Evolutionary conservation across 2,888 invertebrate species (phyloP).

Genomic region (Caradrina kadenii): DNA sequence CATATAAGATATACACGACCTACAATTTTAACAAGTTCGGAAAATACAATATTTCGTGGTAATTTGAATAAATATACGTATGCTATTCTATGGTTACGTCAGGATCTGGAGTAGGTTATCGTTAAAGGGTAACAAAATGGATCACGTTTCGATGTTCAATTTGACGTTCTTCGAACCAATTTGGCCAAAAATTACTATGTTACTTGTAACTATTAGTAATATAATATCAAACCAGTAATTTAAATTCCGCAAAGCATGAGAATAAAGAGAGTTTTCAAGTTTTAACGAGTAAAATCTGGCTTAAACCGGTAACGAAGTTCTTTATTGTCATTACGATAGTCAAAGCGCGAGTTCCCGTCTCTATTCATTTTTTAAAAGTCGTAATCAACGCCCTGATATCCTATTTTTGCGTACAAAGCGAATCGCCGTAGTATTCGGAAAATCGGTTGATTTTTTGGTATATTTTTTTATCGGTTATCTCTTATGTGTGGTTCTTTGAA

Average conservation of each 20-base stretch:
- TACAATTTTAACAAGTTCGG: too few relatives aligned
- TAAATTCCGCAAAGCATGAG: slow-evolving; percentile 4
- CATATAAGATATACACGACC: too few relatives aligned
- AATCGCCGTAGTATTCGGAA: slow-evolving; percentile 5
- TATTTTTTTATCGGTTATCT: not conserved
- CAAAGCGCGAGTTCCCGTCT: slow-evolving; percentile 41
- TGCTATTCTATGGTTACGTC: not conserved
- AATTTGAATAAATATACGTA: not conserved
- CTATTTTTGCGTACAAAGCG: slow-evolving; percentile 48
- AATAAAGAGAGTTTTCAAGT: slow-evolving; percentile 39
- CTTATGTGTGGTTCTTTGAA: not conserved
- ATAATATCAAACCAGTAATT: slow-evolving; percentile 39
- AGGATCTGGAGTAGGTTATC: not conserved
- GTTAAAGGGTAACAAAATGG: slow-evolving; percentile 2
- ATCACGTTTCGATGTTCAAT: not conserved
- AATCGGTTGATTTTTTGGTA: slow-evolving; percentile 16
- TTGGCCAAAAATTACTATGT: not conserved
- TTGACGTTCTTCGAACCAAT: slow-evolving; percentile 5
- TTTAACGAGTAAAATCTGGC: slow-evolving; percentile 59
- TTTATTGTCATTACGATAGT: slow-evolving; percentile 40
- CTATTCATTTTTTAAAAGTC: slow-evolving; percentile 29
- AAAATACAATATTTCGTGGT: not conserved
- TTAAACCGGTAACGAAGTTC: slow-evolving; percentile 32
- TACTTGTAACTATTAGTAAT: slow-evolving; percentile 36
- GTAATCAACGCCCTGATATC: slow-evolving; percentile 39